Evolutionary conservation across 92 coral and sea anemone genomes (phyloP).

Genomic region (Parazoanthus darwini): DNA sequence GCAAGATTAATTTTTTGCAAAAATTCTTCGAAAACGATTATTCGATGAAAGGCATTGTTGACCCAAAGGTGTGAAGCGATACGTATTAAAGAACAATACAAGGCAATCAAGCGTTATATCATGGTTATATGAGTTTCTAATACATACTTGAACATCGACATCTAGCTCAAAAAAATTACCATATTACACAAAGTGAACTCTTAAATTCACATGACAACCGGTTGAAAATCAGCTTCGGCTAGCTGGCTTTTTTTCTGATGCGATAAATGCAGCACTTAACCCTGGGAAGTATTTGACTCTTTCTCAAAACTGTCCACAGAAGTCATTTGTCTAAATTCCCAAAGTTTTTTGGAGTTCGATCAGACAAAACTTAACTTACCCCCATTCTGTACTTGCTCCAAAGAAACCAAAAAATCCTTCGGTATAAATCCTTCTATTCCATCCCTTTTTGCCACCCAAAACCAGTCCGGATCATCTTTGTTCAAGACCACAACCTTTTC

Average conservation of each 20-base stretch:
- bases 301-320: background rate
- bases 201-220: background rate
- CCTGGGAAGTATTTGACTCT: background rate
- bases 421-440: constrained; percentile 91
- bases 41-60: constrained; percentile 3
- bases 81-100: constrained; percentile 1
- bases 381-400: constrained; percentile 52
- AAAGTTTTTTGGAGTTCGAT: background rate
- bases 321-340: background rate
- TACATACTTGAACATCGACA: background rate
- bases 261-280: background rate
- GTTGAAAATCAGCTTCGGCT: no score
- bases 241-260: no score
- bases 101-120: constrained; percentile 11
- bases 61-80: constrained; percentile 23
- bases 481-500: constrained; percentile 80
- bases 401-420: constrained; percentile 73
- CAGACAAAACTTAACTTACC: constrained; percentile 51
- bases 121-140: background rate
- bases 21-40: background rate
- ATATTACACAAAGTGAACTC: background rate
- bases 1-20: constrained; percentile 8
- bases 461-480: constrained; percentile 95
- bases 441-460: constrained; percentile 74
- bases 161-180: background rate